phyloP scores from a whole-genome alignment of 2,113 vertebrate genomes.

The Neolamprologus kungweensis region DNA sequence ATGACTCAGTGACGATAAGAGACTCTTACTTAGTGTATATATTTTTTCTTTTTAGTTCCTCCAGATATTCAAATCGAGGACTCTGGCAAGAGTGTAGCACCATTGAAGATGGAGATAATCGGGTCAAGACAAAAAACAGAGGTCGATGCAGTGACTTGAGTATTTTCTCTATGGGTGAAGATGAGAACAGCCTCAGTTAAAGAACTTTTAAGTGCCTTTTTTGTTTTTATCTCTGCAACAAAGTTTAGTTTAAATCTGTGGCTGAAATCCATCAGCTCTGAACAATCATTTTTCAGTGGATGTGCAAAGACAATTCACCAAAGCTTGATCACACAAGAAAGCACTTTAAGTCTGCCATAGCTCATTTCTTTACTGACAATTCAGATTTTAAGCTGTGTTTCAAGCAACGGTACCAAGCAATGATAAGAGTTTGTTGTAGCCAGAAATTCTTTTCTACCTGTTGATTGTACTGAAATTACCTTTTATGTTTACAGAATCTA shows the following conservation, averaged over 20 bases:
- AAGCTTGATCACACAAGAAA: conserved; percentile 21
- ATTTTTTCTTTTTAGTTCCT: conserved; percentile 10
- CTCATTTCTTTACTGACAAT: neutral
- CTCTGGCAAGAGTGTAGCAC: conserved; percentile 46
- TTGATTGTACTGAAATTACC: neutral
- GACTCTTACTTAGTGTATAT: neutral
- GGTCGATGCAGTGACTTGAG: conserved; percentile 38
- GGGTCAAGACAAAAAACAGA: conserved; percentile 32
- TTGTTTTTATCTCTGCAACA: neutral
- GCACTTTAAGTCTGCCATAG: conserved; percentile 50
- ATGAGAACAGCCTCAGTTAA: conserved; percentile 56
- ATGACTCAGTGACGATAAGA: neutral
- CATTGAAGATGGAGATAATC: conserved; percentile 11
- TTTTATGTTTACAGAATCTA: conserved; percentile 13
- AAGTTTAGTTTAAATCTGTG: neutral
- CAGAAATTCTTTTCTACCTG: neutral
- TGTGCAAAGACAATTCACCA: neutral
- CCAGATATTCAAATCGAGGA: conserved; percentile 49
- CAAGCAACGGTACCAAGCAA: neutral
- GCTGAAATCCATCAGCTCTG: neutral
- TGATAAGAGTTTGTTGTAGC: neutral
- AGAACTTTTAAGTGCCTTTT: neutral
- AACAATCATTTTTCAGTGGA: neutral
- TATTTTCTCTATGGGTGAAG: conserved; percentile 56
- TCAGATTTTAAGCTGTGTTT: neutral